Evolutionary conservation across 2,888 invertebrate genomes (phyloP).

Genomic region (Cyrtodaria siliqua): DNA sequence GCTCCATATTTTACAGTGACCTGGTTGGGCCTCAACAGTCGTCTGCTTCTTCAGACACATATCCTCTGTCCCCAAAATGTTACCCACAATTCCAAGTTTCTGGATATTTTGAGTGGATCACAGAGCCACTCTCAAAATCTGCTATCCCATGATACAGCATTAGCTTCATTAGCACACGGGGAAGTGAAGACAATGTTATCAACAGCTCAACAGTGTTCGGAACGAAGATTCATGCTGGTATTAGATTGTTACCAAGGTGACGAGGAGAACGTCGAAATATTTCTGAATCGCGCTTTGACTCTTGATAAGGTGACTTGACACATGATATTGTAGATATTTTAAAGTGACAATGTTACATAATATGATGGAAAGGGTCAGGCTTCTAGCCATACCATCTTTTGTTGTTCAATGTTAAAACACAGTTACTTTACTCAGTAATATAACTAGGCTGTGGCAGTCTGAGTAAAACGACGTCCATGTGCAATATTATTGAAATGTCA

Average conservation of each 20-base stretch:
- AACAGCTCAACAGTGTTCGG: constrained; percentile 33
- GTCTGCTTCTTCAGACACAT: constrained; percentile 37
- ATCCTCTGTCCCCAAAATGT: constrained; percentile 9
- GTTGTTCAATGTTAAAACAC: too few relatives aligned
- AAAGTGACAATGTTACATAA: too few relatives aligned
- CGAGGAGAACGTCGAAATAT: constrained; percentile 39
- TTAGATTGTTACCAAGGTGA: constrained; percentile 55
- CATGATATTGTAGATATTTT: too few relatives aligned
- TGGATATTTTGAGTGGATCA: constrained; percentile 36
- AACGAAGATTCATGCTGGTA: constrained; percentile 52
- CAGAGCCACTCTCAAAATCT: neutral
- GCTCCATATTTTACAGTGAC: constrained; percentile 38
- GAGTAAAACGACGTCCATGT: too few relatives aligned
- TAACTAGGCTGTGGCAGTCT: too few relatives aligned
- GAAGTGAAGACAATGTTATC: constrained; percentile 18
- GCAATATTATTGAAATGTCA: too few relatives aligned
- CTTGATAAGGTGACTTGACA: neutral
- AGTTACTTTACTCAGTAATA: too few relatives aligned
- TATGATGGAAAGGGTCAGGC: too few relatives aligned
- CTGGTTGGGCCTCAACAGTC: constrained; percentile 48
- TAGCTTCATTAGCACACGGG: neutral
- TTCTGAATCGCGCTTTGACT: constrained; percentile 45
- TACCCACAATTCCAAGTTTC: constrained; percentile 6
- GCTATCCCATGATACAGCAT: neutral
- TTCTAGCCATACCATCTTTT: too few relatives aligned